Evolutionary conservation across 2,797 vertebrate species (phyloP).

Genomic region (Eulemur coronatus): DNA sequence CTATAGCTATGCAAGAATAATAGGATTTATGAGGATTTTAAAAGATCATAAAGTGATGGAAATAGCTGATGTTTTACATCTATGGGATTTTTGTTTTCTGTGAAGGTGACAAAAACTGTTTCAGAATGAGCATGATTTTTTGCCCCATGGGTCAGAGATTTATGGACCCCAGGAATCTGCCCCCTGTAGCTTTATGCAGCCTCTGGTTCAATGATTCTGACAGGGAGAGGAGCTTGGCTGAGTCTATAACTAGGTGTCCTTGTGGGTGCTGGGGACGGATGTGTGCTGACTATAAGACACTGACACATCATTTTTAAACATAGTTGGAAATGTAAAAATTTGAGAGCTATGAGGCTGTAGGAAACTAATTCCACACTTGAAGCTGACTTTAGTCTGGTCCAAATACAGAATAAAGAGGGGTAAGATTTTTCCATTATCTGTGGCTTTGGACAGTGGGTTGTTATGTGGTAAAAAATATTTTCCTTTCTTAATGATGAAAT

Average conservation of each 20-base stretch:
- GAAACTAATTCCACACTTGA: neutral
- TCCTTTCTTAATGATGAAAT: slow-evolving; percentile 25
- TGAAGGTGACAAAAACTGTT: slow-evolving; percentile 29
- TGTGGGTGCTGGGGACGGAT: neutral
- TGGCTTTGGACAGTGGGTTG: neutral
- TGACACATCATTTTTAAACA: slow-evolving; percentile 37
- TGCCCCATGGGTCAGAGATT: neutral
- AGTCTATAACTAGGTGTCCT: neutral
- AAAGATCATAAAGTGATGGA: neutral
- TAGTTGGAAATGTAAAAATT: slow-evolving; percentile 21
- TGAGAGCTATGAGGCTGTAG: neutral
- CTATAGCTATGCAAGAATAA: neutral
- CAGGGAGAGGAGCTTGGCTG: neutral
- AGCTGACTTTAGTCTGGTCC: neutral
- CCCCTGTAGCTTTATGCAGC: neutral
- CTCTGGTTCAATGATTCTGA: neutral
- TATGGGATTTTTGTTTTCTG: slow-evolving; percentile 35
- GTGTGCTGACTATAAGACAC: neutral
- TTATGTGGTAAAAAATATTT: neutral
- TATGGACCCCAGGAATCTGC: neutral
- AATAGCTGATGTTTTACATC: slow-evolving; percentile 27
- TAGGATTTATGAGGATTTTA: slow-evolving; percentile 22
- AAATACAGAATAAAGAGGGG: neutral
- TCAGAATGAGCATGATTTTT: neutral
- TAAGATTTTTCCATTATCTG: neutral